Conservation (phyloP, 2,797 vertebrate species). For the Sebastes cheni region DNA sequence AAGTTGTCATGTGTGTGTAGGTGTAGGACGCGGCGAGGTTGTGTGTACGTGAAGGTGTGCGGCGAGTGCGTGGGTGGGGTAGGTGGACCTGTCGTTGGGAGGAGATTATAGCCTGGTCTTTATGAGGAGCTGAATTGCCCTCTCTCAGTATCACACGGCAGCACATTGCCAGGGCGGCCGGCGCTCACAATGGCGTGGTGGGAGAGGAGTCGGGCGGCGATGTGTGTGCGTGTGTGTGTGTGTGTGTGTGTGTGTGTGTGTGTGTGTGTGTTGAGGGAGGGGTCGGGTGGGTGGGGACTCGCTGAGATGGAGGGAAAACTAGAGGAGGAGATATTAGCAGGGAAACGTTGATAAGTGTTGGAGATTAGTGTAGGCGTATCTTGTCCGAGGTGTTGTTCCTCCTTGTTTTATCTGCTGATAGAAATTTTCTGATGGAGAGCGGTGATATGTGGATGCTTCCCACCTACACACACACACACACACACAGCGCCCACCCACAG, state of each 20-base stretch:
- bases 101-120: slow-evolving; percentile 77
- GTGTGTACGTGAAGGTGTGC: slow-evolving; percentile 32
- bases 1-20: slow-evolving; percentile 65
- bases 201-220: slow-evolving; percentile 46
- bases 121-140: slow-evolving; percentile 74
- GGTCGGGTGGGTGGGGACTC: slow-evolving; percentile 72
- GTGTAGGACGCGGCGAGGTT: slow-evolving; percentile 30
- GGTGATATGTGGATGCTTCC: slow-evolving; percentile 50
- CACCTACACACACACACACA: background rate
- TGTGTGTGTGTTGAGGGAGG: slow-evolving; percentile 1
- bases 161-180: slow-evolving; percentile 67
- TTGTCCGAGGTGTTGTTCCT: slow-evolving; percentile 76
- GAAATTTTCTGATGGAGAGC: slow-evolving; percentile 70
- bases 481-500: slow-evolving; percentile 7
- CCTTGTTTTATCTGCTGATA: slow-evolving; percentile 73
- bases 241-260: slow-evolving; percentile 54
- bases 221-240: slow-evolving; percentile 69
- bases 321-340: slow-evolving; percentile 85
- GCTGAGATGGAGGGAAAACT: slow-evolving; percentile 80
- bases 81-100: slow-evolving; percentile 75
- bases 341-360: slow-evolving; percentile 65
- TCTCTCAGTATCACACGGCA: slow-evolving; percentile 74
- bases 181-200: slow-evolving; percentile 52
- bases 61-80: slow-evolving; percentile 57
- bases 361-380: slow-evolving; percentile 72